A percentile compares a stretch with the other conserved stretches of the same genome.
phyloP scores from a whole-genome alignment of 2,113 vertebrate species.

The Dromas ardeola region DNA sequence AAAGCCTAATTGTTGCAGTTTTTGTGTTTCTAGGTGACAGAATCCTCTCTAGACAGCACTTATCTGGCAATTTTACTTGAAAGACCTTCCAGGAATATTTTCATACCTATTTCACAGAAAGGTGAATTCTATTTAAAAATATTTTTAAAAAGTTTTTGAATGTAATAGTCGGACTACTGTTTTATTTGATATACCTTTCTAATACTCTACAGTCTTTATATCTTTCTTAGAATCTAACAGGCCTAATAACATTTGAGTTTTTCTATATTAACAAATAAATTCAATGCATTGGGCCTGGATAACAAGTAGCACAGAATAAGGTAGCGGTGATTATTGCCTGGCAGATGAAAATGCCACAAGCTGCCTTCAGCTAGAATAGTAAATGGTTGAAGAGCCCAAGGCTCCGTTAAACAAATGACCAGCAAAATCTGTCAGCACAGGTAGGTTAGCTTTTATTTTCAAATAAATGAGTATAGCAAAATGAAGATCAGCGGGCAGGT shows the following conservation, averaged over 20 bases:
- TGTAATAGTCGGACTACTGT: too few relatives aligned
- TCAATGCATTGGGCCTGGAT: not conserved
- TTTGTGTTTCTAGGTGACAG: not conserved
- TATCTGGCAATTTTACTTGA: not conserved
- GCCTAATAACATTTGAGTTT: not conserved
- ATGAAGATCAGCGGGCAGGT: not conserved
- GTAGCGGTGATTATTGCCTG: not conserved
- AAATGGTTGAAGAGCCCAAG: slow-evolving; percentile 18
- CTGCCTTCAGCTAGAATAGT: slow-evolving; percentile 34
- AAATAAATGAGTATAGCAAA: not conserved
- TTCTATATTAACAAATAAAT: slow-evolving; percentile 6
- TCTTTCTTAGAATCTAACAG: not conserved
- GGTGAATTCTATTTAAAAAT: not conserved
- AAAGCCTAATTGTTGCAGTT: not conserved
- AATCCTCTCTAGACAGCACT: not conserved
- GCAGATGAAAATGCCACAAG: slow-evolving; percentile 12
- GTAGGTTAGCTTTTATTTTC: not conserved
- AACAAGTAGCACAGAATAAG: not conserved
- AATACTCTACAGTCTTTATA: not conserved
- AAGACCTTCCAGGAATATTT: not conserved
- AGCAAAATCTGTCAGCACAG: slow-evolving; percentile 2
- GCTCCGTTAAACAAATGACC: slow-evolving; percentile 20
- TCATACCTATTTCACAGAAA: not conserved
- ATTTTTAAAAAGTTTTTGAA: not conserved
- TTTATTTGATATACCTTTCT: not conserved